Evolutionary conservation across 2,888 invertebrate genomes (phyloP).

Genomic region (Tiliacea aurago): DNA sequence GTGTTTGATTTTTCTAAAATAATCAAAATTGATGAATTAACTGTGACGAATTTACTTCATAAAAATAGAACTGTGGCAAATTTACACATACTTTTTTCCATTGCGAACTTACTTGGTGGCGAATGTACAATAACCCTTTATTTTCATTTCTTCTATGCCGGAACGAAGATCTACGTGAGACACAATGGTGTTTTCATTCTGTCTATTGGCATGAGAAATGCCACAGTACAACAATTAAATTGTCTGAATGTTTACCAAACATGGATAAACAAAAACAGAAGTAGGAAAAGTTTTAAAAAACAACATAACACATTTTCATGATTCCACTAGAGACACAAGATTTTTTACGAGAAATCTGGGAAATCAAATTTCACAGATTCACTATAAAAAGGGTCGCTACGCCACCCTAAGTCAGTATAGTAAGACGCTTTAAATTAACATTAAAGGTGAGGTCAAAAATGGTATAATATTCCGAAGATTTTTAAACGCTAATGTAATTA

Average conservation of each 20-base stretch:
- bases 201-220: neutral
- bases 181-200: constrained; percentile 10
- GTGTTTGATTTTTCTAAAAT: no score
- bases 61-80: no score
- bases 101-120: no score
- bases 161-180: neutral
- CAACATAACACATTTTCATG: neutral
- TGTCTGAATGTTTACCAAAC: constrained; percentile 16
- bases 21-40: no score
- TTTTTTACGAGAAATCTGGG: neutral
- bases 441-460: no score
- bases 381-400: no score
- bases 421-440: neutral
- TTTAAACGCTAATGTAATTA: no score
- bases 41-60: no score
- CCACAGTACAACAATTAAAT: neutral
- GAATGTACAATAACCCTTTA: no score
- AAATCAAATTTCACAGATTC: no score
- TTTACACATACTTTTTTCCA: no score
- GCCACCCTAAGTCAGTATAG: neutral
- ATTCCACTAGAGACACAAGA: neutral
- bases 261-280: neutral
- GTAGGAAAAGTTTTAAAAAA: neutral
- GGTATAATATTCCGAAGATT: no score
- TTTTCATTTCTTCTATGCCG: neutral